Conservation (phyloP, 2,113 vertebrate species). For the Paedocypris sp. region DNA sequence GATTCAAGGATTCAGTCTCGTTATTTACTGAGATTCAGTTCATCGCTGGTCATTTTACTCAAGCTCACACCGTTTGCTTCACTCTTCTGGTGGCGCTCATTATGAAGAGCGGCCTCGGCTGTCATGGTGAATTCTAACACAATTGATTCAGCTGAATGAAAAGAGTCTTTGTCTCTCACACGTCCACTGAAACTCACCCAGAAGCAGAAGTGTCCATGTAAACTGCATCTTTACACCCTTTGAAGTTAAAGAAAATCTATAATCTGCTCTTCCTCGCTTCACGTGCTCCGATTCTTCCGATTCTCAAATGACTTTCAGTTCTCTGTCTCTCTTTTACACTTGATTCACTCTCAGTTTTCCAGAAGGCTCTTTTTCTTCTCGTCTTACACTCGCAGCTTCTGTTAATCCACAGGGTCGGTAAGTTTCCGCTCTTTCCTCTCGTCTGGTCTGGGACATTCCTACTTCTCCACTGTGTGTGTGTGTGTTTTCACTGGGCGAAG, state of each 20-base stretch:
- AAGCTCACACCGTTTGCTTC: too few species aligned
- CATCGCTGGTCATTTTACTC: too few species aligned
- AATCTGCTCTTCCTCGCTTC: neutral
- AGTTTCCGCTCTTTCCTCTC: neutral
- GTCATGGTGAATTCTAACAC: neutral
- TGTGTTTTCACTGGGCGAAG: neutral
- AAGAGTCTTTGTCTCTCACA: neutral
- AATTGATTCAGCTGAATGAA: neutral
- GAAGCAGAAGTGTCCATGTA: neutral
- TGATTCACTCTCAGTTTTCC: neutral
- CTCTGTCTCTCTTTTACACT: neutral
- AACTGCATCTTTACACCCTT: neutral
- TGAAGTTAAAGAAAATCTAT: neutral
- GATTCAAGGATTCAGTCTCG: too few species aligned
- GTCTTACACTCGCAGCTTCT: neutral
- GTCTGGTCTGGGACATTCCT: neutral
- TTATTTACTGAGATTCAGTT: too few species aligned
- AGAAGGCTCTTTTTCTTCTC: neutral
- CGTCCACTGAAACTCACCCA: constrained; percentile 19
- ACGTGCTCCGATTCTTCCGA: neutral
- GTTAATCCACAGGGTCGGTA: neutral
- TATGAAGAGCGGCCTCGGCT: neutral
- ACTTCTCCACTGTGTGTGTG: neutral
- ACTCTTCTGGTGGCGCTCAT: too few species aligned
- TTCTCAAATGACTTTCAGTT: neutral